A percentile compares a stretch with the other conserved stretches of the same genome.
phyloP scores from a whole-genome alignment of 2,888 invertebrate genomes.

The Ceraclea dissimilis region DNA sequence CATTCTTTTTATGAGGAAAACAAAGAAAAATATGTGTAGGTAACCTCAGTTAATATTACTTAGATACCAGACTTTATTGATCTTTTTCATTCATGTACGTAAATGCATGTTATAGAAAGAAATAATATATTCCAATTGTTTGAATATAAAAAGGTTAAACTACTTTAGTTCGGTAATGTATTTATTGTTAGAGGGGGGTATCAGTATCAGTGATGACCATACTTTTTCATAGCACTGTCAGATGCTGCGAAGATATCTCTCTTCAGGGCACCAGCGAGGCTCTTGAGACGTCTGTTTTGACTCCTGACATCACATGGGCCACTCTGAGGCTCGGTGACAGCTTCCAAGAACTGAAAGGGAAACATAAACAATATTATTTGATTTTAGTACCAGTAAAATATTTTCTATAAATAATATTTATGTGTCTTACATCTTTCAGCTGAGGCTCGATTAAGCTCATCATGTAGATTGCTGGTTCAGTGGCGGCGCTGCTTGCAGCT shows the following conservation, averaged over 20 bases:
- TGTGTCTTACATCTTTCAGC: slow-evolving; percentile 15
- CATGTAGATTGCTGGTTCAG: slow-evolving; percentile 13
- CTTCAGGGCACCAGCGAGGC: slow-evolving; percentile 19
- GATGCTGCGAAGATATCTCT: slow-evolving; percentile 20
- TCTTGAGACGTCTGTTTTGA: slow-evolving; percentile 17
- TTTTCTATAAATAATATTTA: not conserved
- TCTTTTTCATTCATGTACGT: too few species aligned
- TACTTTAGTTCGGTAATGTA: too few species aligned
- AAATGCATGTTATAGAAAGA: too few species aligned
- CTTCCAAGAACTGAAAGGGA: slow-evolving; percentile 17
- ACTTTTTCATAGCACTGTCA: slow-evolving; percentile 10
- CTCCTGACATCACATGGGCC: slow-evolving; percentile 4
- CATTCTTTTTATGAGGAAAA: too few species aligned
- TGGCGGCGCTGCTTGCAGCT: slow-evolving; percentile 23
- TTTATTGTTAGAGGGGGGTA: too few species aligned
- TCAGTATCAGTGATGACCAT: not conserved
- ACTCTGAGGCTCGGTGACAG: slow-evolving; percentile 5
- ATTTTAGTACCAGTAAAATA: not conserved
- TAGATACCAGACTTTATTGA: too few species aligned
- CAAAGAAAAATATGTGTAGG: too few species aligned
- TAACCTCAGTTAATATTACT: too few species aligned
- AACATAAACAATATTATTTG: not conserved
- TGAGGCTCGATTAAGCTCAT: slow-evolving; percentile 9
- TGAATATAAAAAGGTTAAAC: too few species aligned
- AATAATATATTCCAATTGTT: too few species aligned